Evolutionary conservation across 2,888 invertebrate species (phyloP).

Genomic region (Spodoptera littoralis): DNA sequence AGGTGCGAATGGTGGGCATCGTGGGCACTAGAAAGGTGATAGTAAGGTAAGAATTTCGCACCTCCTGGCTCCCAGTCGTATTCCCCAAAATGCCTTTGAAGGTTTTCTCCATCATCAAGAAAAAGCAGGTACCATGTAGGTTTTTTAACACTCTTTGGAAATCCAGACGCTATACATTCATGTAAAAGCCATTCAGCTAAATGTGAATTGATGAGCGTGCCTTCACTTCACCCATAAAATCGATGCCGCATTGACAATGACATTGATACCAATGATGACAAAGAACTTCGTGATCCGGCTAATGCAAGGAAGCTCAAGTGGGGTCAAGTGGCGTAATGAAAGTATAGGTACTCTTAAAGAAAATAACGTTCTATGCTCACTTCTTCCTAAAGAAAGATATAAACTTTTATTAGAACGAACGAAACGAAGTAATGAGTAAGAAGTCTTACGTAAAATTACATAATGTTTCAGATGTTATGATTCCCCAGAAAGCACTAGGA

Average conservation of each 20-base stretch:
- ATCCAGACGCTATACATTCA: slow-evolving; percentile 21
- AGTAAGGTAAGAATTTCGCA: too few species aligned
- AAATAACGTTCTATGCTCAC: not conserved
- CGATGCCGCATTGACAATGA: slow-evolving; percentile 59
- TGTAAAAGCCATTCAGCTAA: slow-evolving; percentile 39
- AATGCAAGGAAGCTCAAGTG: slow-evolving; percentile 61
- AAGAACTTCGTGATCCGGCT: slow-evolving; percentile 61
- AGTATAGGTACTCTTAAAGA: slow-evolving; percentile 33
- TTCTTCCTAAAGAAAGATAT: not conserved
- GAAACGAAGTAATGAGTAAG: not conserved
- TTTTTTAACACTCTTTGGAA: not conserved
- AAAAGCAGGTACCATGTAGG: too few species aligned
- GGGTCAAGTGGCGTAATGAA: slow-evolving; percentile 59
- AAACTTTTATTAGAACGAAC: too few species aligned
- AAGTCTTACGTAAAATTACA: slow-evolving; percentile 1
- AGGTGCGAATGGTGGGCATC: too few species aligned
- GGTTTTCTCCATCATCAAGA: too few species aligned
- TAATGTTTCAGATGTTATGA: slow-evolving; percentile 6
- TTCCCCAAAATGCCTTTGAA: too few species aligned
- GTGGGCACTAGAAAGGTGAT: too few species aligned
- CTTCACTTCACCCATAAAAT: slow-evolving; percentile 36
- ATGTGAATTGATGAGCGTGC: slow-evolving; percentile 43
- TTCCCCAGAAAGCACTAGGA: slow-evolving; percentile 12
- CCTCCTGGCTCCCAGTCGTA: too few species aligned
- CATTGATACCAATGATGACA: slow-evolving; percentile 65